Evolutionary conservation across 2,888 invertebrate genomes (phyloP), one percentile per base, ranked within the genome.

Genomic region (Eucera pruinosa): DNA sequence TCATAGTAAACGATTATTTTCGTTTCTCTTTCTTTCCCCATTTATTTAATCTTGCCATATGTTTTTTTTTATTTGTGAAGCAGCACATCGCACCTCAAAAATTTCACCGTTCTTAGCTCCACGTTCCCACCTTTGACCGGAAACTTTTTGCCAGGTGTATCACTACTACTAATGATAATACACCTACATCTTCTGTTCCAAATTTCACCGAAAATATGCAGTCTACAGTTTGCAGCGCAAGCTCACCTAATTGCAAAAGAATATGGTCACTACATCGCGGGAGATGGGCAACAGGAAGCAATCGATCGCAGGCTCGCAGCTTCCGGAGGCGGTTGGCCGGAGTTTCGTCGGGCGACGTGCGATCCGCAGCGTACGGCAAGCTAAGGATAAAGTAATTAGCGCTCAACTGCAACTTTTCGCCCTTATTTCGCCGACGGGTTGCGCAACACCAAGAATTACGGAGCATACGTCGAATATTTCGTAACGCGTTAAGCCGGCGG

Each of bases 361-460:
- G 70, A 70, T 61, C 60, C 33, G 11, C 55, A 45, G 27, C 45
- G 23, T n/a, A n/a, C 52, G 58, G 54, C 27, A 36, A 77, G 78
- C 41, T 39, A 61, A 54, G 60, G 70, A 65, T 78, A 78, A 78
- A 78, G 78, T 66, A 65, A 78, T 78, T 78, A 78, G 60, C 57
- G 36, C 33, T 50, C 57, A 52, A 55, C 58, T 47, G 50, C 54
- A 77, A 54, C 60, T 78, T 48, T 60, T 77, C 57, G 39, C 27
- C 39, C 60, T 48, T 66, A 43, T 75, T 54, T 48, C 13, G 45
- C 50, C 36, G 18, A 6, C 41, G 25, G 33, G 25, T 15, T 45
- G 39, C 20, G 48, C 54, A 47, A 39, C 15, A 30, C 27, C 13
- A 33, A 43, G 66, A 65, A 75, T 75, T 75, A 52, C 43, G 43